These are phyloP conservation scores for Jordanella pulchra DNA, from an alignment of 2,797 vertebrate genomes.

Conservation along the genomic window DNA sequence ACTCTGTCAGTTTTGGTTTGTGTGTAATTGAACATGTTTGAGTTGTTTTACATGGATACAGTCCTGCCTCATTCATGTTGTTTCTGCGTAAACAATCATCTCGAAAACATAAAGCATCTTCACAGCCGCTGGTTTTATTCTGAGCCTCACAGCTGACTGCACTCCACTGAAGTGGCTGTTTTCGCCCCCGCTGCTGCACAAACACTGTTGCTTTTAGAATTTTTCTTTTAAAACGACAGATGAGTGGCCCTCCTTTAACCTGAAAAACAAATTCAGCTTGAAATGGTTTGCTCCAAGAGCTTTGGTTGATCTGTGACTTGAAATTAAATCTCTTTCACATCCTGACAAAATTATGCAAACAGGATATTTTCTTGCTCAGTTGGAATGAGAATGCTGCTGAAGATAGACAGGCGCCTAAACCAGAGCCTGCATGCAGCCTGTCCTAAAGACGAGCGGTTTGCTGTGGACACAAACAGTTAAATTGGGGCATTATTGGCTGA, in stretches of 20 bases:
- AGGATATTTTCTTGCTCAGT: constrained; percentile 18
- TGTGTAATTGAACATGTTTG: not conserved
- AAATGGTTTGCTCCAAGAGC: not conserved
- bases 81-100: constrained; percentile 5
- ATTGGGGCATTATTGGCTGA: constrained; percentile 33
- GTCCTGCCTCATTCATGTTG: not conserved
- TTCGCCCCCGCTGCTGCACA: not conserved
- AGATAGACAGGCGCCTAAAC: not conserved
- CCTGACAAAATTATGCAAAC: constrained; percentile 14
- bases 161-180: constrained; percentile 2
- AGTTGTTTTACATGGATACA: not conserved
- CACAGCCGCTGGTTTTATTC: not conserved
- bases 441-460: constrained; percentile 16
- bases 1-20: not conserved
- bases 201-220: not conserved
- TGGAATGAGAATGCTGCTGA: constrained; percentile 17
- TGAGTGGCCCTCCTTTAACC: not conserved
- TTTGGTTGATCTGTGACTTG: not conserved
- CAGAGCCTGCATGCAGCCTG: not conserved
- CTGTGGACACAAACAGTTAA: constrained; percentile 31
- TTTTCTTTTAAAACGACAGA: not conserved
- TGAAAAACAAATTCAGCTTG: not conserved
- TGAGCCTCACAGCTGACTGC: not conserved
- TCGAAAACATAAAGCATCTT: not conserved
- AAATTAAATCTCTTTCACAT: constrained; percentile 11